A percentile compares a stretch with the other conserved stretches of the same genome.
phyloP scores from a whole-genome alignment of 2,888 invertebrate genomes.

The Noctua pronuba region DNA sequence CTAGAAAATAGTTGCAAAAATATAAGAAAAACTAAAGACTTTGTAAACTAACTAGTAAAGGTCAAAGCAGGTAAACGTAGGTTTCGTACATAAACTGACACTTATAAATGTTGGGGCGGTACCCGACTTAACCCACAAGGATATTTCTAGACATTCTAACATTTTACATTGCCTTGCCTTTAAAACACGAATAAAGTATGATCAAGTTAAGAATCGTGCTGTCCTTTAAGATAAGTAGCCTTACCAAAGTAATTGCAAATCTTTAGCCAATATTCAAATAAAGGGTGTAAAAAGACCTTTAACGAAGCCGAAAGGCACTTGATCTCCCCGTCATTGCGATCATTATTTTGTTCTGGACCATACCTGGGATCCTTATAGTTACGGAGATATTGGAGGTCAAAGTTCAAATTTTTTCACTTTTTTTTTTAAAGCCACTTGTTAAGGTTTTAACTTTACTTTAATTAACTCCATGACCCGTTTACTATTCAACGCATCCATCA shows the following conservation, averaged over 20 bases:
- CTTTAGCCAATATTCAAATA: conserved; percentile 6
- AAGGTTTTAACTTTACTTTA: too few relatives aligned
- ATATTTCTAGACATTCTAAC: conserved; percentile 47
- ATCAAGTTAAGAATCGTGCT: conserved; percentile 36
- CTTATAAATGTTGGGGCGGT: conserved; percentile 43
- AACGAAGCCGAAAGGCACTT: too few relatives aligned
- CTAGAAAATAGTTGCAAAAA: conserved; percentile 5
- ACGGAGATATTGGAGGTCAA: too few relatives aligned
- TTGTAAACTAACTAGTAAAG: background rate
- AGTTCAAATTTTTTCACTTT: too few relatives aligned
- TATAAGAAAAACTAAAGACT: background rate
- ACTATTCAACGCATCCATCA: too few relatives aligned
- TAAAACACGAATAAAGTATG: conserved; percentile 39
- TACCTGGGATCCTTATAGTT: too few relatives aligned
- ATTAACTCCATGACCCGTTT: too few relatives aligned
- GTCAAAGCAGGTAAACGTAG: conserved; percentile 9
- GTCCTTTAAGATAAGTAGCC: conserved; percentile 37
- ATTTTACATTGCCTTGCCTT: conserved; percentile 44
- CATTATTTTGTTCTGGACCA: too few relatives aligned
- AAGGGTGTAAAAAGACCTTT: too few relatives aligned
- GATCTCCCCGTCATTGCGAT: too few relatives aligned
- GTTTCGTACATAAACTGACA: conserved; percentile 30
- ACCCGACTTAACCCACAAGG: conserved; percentile 29
- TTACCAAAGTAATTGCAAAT: conserved; percentile 36
- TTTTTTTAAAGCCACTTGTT: too few relatives aligned